These are phyloP conservation scores for Dicyrtomina minuta DNA, from an alignment of 2,888 invertebrate genomes.

Conservation along the genomic window DNA sequence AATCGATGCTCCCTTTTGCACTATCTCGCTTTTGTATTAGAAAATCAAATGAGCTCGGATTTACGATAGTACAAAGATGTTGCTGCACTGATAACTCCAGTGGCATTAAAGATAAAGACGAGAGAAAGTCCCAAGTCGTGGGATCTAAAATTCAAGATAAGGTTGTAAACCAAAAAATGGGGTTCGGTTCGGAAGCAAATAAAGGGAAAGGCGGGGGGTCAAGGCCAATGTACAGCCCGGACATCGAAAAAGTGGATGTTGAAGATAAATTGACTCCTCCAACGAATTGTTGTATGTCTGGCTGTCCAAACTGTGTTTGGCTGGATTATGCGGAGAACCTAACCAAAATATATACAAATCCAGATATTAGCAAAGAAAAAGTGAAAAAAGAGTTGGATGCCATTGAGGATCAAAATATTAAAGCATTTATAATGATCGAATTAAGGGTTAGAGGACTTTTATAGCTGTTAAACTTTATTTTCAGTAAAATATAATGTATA, in stretches of 20 bases:
- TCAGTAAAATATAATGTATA: too few relatives aligned
- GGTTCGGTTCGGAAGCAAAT: slow-evolving; percentile 42
- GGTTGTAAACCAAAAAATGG: too few relatives aligned
- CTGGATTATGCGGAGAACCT: slow-evolving; percentile 83
- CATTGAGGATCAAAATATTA: slow-evolving; percentile 77
- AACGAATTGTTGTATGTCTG: slow-evolving; percentile 85
- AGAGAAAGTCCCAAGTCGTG: too few relatives aligned
- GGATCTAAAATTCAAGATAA: too few relatives aligned
- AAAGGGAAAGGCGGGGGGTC: slow-evolving; percentile 39
- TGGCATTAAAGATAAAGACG: too few relatives aligned
- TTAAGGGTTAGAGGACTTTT: slow-evolving; percentile 57
- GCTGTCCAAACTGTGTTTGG: slow-evolving; percentile 92
- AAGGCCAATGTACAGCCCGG: slow-evolving; percentile 39
- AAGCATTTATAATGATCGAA: slow-evolving; percentile 78
- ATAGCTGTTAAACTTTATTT: too few relatives aligned
- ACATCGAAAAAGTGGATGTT: not conserved
- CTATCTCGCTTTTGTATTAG: too few relatives aligned
- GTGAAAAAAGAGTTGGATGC: slow-evolving; percentile 65
- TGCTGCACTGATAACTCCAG: too few relatives aligned
- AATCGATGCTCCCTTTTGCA: too few relatives aligned
- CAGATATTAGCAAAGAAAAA: slow-evolving; percentile 67
- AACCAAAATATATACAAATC: slow-evolving; percentile 63
- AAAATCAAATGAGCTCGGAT: too few relatives aligned
- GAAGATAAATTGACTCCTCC: slow-evolving; percentile 59
- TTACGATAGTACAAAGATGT: too few relatives aligned